phyloP scores from a whole-genome alignment of 2,797 vertebrate species.

The Pseudochromis fuscus region DNA sequence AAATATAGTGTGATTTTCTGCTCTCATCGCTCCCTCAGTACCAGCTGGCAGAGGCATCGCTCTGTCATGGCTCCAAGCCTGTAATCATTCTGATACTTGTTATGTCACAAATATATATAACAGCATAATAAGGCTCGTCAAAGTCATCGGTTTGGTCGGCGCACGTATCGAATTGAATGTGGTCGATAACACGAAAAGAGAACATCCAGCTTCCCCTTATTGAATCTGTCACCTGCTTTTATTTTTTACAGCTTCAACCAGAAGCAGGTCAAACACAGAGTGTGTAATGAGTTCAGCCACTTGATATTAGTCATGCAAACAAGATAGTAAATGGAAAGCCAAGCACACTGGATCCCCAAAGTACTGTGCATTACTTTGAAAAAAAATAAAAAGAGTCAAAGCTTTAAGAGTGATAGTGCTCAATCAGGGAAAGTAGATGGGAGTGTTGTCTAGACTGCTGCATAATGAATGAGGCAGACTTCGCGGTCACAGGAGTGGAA shows the following conservation, averaged over 20 bases:
- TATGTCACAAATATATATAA: conserved; percentile 23
- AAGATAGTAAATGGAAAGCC: not conserved
- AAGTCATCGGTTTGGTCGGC: conserved; percentile 33
- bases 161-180: not conserved
- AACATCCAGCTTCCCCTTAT: no score
- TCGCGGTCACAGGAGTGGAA: conserved; percentile 31
- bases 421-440: conserved; percentile 30
- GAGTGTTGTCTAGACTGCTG: conserved; percentile 54
- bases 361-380: conserved; percentile 2
- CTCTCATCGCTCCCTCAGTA: conserved; percentile 20
- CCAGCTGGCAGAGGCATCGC: conserved; percentile 35
- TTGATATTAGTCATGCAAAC: conserved; percentile 7
- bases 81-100: conserved; percentile 39
- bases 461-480: conserved; percentile 63
- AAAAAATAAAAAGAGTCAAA: conserved; percentile 1
- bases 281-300: not conserved
- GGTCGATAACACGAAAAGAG: not conserved
- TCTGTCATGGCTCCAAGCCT: conserved; percentile 17
- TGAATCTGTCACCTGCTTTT: not conserved
- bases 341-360: not conserved
- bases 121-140: conserved; percentile 23
- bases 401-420: conserved; percentile 24
- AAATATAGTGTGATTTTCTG: conserved; percentile 44
- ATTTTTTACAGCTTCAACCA: not conserved
- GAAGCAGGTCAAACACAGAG: not conserved